These are phyloP conservation scores for Anguilla japonica DNA, from an alignment of 2,113 vertebrate genomes.

Conservation along the genomic window DNA sequence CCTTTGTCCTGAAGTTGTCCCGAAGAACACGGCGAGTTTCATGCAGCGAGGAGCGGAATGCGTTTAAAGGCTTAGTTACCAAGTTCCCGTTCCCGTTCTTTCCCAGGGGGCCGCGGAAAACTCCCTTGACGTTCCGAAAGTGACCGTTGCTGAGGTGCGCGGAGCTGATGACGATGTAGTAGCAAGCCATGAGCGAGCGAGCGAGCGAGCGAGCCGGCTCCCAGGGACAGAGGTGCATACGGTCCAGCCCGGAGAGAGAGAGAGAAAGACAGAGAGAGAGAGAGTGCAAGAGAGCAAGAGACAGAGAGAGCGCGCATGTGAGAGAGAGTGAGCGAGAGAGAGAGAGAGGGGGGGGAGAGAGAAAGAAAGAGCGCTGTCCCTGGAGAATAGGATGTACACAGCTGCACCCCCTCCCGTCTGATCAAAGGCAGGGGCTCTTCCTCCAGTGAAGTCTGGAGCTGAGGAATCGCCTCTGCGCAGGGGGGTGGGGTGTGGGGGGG, in stretches of 20 bases:
- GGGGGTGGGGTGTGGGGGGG: not conserved
- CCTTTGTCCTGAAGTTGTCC: constrained; percentile 1
- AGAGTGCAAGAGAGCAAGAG: not conserved
- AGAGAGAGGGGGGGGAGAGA: not conserved
- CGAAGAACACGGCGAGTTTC: not conserved
- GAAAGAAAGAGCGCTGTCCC: not conserved
- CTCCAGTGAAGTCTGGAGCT: not conserved
- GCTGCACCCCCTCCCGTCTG: not conserved
- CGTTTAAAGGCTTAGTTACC: constrained; percentile 59
- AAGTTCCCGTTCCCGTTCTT: constrained; percentile 77
- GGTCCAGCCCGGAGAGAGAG: not conserved
- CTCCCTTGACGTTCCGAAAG: constrained; percentile 84
- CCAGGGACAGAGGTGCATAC: constrained; percentile 18
- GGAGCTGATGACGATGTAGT: constrained; percentile 82
- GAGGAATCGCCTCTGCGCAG: not conserved
- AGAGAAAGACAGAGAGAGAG: not conserved
- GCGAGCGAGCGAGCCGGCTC: constrained; percentile 16
- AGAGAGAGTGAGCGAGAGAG: not conserved
- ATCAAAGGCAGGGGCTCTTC: constrained; percentile 1
- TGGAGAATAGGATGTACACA: not conserved
- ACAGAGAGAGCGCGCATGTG: not conserved
- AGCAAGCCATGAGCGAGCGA: constrained; percentile 75
- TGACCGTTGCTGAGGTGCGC: constrained; percentile 79
- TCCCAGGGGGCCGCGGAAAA: constrained; percentile 80
- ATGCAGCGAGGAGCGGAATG: not conserved